Base-by-base conservation (phyloP, 1,140 invertebrate genomes). In the Theocolax elegans region DNA sequence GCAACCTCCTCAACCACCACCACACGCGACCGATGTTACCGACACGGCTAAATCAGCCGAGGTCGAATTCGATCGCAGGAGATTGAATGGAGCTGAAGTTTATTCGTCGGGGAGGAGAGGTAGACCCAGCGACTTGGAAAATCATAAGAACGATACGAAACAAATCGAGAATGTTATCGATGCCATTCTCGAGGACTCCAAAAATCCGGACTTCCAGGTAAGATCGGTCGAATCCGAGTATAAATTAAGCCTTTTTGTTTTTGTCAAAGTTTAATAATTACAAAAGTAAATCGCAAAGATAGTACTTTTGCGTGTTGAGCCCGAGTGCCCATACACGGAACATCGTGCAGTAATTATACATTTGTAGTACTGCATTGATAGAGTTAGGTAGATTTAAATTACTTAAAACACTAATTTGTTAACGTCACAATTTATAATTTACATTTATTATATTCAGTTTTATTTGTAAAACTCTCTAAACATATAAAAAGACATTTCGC, bases 101-200 rank as follows among this genome's bases (percentile, higher is more conserved):
- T 83, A 83, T 19, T 70, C 79, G 0, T 85, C 83, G 0, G 80
- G 81, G 0, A 77, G 83, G 19, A 72, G 80, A 46, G 46, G 78
- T 2, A 67, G 78, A 6, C 75, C 82, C 19, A 81, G 80, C 40
- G 83, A 81, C 0, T 75, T 80, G 29, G 80, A 82, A 29, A 78
- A 74, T 56, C 81, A 82, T 27, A 85, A 83, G 60, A 85, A 84
- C 68, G 83, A 85, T 75, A 84, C 85, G 71, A 85, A 85, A 53
- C 81, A 85, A 56, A 85, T 86, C 59, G 83, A 86, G 64, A 85
- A 85, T 62, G 84, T 86, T 19, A 86, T 86, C 63, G 84, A 86
- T 44, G 83, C 84, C 1, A 86, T 86, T 65, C 75, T 86, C 12
- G 83, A 86, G 53, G 82, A 86, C 48, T 86, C 85, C 17, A 86